Conservation (phyloP, 2,113 vertebrate genomes). For the Actenoides lindsayi region DNA sequence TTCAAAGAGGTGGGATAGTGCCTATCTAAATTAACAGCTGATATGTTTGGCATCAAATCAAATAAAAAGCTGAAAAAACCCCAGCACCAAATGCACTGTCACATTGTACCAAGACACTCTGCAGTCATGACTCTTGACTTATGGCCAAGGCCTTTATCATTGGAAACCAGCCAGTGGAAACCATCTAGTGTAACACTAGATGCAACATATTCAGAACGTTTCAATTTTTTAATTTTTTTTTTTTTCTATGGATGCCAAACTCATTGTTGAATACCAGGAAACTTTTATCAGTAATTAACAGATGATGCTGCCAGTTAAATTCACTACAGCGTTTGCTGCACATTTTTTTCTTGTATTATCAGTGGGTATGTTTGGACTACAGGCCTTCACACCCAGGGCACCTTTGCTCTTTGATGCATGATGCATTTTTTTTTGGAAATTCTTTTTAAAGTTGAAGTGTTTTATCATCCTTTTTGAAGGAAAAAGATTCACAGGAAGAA, state of each 20-base stretch:
- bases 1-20: not conserved
- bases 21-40: not conserved
- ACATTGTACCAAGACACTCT: not conserved
- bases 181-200: not conserved
- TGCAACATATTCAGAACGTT: not conserved
- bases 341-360: not conserved
- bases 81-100: not conserved
- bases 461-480: not conserved
- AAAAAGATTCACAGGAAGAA: not conserved
- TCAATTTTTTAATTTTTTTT: not conserved
- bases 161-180: not conserved
- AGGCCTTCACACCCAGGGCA: not conserved
- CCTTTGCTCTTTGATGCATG: not conserved
- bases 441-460: not conserved
- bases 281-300: constrained; percentile 25
- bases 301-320: not conserved
- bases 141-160: not conserved
- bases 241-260: not conserved
- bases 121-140: not conserved
- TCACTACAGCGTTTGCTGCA: not conserved
- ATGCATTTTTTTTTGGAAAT: not conserved
- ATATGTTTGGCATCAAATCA: not conserved
- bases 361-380: not conserved
- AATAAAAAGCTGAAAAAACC: not conserved
- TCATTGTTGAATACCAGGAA: not conserved